phyloP scores from a whole-genome alignment of 2,797 vertebrate species.

The Hemitrygon akajei region DNA sequence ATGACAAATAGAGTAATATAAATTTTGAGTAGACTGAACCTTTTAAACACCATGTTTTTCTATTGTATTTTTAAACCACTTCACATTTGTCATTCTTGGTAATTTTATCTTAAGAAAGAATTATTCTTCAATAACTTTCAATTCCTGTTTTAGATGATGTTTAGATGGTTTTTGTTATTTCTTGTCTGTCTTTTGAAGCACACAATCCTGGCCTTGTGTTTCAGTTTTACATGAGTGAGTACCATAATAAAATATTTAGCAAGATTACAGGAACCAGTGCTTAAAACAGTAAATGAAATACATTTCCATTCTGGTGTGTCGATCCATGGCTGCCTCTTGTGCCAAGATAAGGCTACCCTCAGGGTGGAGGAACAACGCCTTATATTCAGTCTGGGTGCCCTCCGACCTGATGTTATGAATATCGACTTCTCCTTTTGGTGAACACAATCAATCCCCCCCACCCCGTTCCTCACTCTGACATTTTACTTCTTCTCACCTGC shows the following conservation, averaged over 20 bases:
- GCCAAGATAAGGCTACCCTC: no score
- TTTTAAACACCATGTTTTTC: neutral
- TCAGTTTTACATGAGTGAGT: neutral
- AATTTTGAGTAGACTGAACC: neutral
- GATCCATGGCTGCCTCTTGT: no score
- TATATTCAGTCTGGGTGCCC: no score
- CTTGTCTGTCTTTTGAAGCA: neutral
- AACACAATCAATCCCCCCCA: no score
- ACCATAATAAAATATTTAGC: neutral
- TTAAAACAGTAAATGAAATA: neutral
- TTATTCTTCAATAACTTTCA: neutral
- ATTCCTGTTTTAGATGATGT: neutral
- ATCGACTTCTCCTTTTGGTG: no score
- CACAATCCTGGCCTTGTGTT: neutral
- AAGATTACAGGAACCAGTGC: neutral
- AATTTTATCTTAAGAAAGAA: neutral
- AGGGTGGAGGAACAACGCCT: no score
- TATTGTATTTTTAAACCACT: neutral
- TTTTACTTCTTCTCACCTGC: no score
- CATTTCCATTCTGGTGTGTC: no score
- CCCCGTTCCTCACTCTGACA: no score
- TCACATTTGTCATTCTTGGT: neutral
- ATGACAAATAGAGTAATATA: neutral
- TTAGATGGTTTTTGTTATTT: neutral
- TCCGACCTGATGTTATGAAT: no score